Base-by-base conservation (phyloP, 2,797 vertebrate genomes). In the Naso thynnoides region DNA sequence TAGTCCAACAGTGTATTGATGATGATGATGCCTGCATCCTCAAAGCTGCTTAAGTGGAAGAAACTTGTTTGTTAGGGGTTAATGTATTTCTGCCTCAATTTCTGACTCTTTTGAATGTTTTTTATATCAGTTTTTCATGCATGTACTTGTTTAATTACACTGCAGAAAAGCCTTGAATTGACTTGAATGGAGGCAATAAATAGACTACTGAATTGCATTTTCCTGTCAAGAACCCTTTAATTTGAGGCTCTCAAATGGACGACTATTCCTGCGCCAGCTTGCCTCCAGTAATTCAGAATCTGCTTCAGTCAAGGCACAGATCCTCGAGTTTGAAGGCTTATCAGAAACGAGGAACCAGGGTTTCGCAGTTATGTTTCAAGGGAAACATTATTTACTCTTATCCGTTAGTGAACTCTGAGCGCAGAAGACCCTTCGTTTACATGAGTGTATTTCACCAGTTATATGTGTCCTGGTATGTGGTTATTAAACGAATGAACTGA, bases 401-500 rank as follows among this genome's bases (percentile, higher is more conserved):
- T 42, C 27, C 33, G n/a, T 39, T 11, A 54, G 16, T 6, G 18
- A 36, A 53, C 41, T 42, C 24, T 0, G 38, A 53, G 18, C 5
- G 15, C 8, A 63, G n/a, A 50, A n/a, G 49, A 16, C n/a, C 36
- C 16, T 39, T 65, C 0, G 8, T 50, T 57, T 42, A 10, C 10
- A 29, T 6, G 3, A 18, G 4, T 49, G 14, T 29, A 66, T 55
- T 26, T 63, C 29, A 31, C 11, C 9, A 16, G 38, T 14, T 21
- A 21, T 62, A 24, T 49, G 19, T 15, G 50, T 52, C 64, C 39
- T 65, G 36, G 38, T 72, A 48, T 13, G 11, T 5, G 19, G 23
- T 39, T 62, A 75, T 79, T 76, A 49, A 76, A 73, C 58, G 53
- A 69, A 83, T 82, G 33, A 24, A 83, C 75, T 67, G 31, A 49